Base-by-base conservation (phyloP, 2,113 vertebrate species). In the Nycticryphes semicollaris region DNA sequence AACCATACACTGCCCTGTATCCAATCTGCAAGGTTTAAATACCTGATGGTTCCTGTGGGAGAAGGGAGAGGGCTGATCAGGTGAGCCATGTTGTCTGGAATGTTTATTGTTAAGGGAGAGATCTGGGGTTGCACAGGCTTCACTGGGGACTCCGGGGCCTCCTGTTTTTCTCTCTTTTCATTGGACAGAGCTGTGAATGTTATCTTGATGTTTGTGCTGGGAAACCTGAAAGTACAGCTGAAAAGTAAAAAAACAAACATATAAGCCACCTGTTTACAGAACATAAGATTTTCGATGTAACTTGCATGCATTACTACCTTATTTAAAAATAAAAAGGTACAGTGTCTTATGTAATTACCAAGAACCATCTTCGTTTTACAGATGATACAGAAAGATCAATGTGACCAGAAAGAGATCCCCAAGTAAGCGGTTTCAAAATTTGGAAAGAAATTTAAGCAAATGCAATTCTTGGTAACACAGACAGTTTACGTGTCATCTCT, bases 201-300 rank as follows among this genome's bases (percentile, higher is more conserved):
- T 97, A 99, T 99, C 98, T 99, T 99, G 98, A 99, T 99, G 97
- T 99, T 99, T 94, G 99, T 99, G 98, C 99, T 99, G 90, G 99
- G 99, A 97, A 99, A 99, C 94, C 99, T 98, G 96, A 99, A 99
- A 90, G 99, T 99, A 98, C 99, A 99, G 96, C 99, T 99, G 98
- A 27, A 97, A 97, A 92, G 89, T 11, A 89, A 72, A 48, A 48
- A 78, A 35, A 85, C 19, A 83, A 90, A 69, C 28, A 53, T 3
- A 28, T 96, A 76, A 96, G 74, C 45, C 41, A 48, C 27, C 57
- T 57, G 37, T 83, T 94, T 72, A 89, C 41, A 72, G 56, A 83
- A 47, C 6, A 17, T 5, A 53, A 51, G 19, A 21, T 18, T 74
- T 88, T 77, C 45, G 82, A 53, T 22, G 5, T 73, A 91, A 89